Evolutionary conservation across 2,113 vertebrate genomes (phyloP).

Genomic region (Odocoileus virginianus): DNA sequence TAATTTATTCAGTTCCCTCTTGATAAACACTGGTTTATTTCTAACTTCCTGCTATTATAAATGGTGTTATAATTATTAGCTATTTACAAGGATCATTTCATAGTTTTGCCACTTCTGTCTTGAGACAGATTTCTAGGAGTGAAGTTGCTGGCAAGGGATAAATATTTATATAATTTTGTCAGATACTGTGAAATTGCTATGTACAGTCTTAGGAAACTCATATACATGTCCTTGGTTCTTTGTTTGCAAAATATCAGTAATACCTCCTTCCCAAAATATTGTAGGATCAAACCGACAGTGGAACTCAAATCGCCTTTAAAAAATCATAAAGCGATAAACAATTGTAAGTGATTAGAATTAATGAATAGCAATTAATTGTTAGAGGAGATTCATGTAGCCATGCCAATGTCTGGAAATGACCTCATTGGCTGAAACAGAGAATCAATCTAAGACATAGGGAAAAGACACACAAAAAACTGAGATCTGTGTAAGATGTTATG

Average conservation of each 20-base stretch:
- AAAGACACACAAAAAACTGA: background rate
- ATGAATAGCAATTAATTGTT: background rate
- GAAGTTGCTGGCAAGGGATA: background rate
- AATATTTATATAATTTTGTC: background rate
- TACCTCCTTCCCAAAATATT: background rate
- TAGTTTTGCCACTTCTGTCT: background rate
- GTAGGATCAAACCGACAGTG: background rate
- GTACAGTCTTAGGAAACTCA: background rate
- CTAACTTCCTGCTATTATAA: background rate
- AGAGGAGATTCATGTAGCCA: background rate
- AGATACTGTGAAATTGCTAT: background rate
- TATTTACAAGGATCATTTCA: background rate
- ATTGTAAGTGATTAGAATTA: background rate
- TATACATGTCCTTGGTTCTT: background rate
- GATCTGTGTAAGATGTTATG: background rate
- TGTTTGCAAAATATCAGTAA: constrained; percentile 5
- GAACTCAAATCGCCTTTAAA: background rate
- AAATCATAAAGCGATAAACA: background rate
- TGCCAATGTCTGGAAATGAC: background rate
- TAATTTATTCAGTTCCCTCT: background rate
- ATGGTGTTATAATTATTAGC: background rate
- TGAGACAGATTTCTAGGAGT: background rate
- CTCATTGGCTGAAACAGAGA: background rate
- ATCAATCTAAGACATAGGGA: background rate
- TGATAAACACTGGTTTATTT: background rate